phyloP scores from a whole-genome alignment of 2,113 vertebrate genomes.

The Sinocyclocheilus anophthalmus region DNA sequence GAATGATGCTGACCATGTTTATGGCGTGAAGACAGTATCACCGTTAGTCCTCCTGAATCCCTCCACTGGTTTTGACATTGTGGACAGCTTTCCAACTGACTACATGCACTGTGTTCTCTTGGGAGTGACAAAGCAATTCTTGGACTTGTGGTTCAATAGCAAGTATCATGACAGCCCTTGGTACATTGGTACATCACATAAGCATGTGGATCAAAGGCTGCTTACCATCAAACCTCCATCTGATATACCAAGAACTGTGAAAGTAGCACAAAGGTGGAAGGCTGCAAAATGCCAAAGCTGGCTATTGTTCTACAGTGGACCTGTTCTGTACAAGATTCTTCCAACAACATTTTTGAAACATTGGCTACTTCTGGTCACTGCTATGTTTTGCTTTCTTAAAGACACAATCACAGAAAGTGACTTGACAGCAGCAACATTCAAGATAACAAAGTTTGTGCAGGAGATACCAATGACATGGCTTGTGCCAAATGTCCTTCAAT shows the following conservation, averaged over 20 bases:
- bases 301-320: constrained; percentile 15
- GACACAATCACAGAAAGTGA: background rate
- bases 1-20: no score
- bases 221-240: constrained; percentile 24
- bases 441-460: background rate
- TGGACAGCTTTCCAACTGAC: background rate
- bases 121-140: constrained; percentile 29
- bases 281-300: constrained; percentile 18
- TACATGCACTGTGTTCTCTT: constrained; percentile 31
- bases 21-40: constrained; percentile 11
- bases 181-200: constrained; percentile 9
- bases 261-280: constrained; percentile 19
- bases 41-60: constrained; percentile 6
- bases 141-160: constrained; percentile 34
- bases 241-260: constrained; percentile 27
- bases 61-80: constrained; percentile 29
- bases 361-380: background rate
- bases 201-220: constrained; percentile 27
- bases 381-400: constrained; percentile 16
- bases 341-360: constrained; percentile 21
- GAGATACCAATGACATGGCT: background rate
- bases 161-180: constrained; percentile 19
- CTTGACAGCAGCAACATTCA: background rate
- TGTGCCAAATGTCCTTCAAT: constrained; percentile 24
- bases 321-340: constrained; percentile 10